These are phyloP conservation scores for Yponomeuta cagnagella DNA, from an alignment of 2,888 invertebrate genomes.

Conservation along the genomic window DNA sequence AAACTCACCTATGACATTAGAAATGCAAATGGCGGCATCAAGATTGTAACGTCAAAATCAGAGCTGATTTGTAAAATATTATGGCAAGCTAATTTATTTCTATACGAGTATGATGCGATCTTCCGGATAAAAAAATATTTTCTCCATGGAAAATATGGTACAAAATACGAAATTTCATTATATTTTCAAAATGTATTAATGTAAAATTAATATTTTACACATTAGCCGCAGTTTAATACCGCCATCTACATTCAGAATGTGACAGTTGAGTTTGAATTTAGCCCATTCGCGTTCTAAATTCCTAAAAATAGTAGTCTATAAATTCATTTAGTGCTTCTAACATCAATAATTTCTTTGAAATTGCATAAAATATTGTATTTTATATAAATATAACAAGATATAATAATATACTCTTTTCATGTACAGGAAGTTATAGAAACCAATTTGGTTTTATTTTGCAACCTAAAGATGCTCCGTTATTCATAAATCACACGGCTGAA, in stretches of 20 bases:
- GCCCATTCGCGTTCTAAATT: neutral
- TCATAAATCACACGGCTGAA: constrained; percentile 12
- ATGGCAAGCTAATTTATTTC: too few species aligned
- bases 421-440: constrained; percentile 11
- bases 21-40: neutral
- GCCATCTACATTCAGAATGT: too few species aligned
- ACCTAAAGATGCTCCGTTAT: neutral
- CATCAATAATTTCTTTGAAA: constrained; percentile 9
- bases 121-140: too few species aligned
- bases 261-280: neutral
- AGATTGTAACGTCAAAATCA: too few species aligned
- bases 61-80: too few species aligned
- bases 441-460: neutral
- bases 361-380: constrained; percentile 7
- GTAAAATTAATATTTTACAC: too few species aligned
- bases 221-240: too few species aligned
- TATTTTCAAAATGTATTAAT: too few species aligned
- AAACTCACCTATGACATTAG: neutral
- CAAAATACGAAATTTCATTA: too few species aligned
- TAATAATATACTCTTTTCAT: neutral
- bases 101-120: too few species aligned
- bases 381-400: neutral
- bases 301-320: constrained; percentile 16
- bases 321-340: constrained; percentile 15
- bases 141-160: too few species aligned